These are phyloP conservation scores for Beaufortia kweichowensis DNA, from an alignment of 2,113 vertebrate genomes.

Conservation along the genomic window DNA sequence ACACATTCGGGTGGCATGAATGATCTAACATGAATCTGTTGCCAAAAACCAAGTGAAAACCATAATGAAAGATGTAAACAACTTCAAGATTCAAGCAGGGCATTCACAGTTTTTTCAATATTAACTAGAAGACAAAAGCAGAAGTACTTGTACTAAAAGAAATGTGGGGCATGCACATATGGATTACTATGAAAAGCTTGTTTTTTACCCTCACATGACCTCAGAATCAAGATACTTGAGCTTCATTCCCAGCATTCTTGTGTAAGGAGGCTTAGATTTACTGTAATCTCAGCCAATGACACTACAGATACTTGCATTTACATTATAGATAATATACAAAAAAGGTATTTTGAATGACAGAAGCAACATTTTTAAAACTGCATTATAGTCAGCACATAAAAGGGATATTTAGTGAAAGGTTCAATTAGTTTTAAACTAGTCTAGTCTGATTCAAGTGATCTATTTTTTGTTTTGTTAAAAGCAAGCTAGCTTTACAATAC, in stretches of 20 bases:
- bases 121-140: slow-evolving; percentile 27
- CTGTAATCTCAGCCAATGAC: background rate
- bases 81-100: too few relatives aligned
- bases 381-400: too few relatives aligned
- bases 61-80: background rate
- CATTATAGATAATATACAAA: background rate
- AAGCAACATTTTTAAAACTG: too few relatives aligned
- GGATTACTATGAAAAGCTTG: too few relatives aligned
- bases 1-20: slow-evolving; percentile 5
- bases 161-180: background rate
- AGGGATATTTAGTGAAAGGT: too few relatives aligned
- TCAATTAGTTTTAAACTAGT: too few relatives aligned
- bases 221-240: background rate
- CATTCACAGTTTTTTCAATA: background rate
- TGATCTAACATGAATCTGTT: background rate
- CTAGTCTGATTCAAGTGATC: too few relatives aligned
- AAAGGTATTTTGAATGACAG: background rate
- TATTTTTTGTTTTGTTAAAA: too few relatives aligned
- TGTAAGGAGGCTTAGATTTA: background rate
- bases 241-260: background rate
- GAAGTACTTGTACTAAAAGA: slow-evolving; percentile 14
- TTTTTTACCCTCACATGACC: background rate
- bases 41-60: background rate
- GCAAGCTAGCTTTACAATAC: too few relatives aligned
- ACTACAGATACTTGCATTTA: background rate